These are phyloP conservation scores for Epistrophe grossulariae DNA, from an alignment of 2,888 invertebrate genomes.

Conservation along the genomic window DNA sequence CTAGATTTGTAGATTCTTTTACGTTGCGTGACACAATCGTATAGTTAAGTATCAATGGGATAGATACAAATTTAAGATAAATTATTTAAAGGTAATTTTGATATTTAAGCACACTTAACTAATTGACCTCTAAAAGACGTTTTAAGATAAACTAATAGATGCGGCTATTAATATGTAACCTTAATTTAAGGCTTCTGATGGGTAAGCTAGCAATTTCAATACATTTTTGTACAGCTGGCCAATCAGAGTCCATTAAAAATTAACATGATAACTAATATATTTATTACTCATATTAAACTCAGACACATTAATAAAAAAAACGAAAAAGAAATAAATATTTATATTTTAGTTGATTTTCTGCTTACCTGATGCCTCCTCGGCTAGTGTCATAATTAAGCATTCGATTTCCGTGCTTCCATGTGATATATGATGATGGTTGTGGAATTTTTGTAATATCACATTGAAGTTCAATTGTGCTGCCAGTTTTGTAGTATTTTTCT, in stretches of 20 bases:
- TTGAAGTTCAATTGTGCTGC: slow-evolving; percentile 92
- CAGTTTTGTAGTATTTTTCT: slow-evolving; percentile 93
- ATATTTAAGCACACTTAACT: too few relatives aligned
- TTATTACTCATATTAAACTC: background rate
- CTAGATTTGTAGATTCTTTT: too few relatives aligned
- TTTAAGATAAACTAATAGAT: too few relatives aligned
- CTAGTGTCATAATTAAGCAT: slow-evolving; percentile 92
- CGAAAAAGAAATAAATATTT: background rate
- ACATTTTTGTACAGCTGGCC: background rate
- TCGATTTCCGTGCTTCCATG: slow-evolving; percentile 91
- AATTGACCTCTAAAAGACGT: too few relatives aligned
- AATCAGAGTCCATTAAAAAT: too few relatives aligned
- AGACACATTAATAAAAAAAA: background rate
- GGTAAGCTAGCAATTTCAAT: background rate
- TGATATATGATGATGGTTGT: slow-evolving; percentile 89
- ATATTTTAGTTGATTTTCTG: background rate
- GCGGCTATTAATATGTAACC: too few relatives aligned
- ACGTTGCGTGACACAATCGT: too few relatives aligned
- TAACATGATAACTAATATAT: too few relatives aligned
- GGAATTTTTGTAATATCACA: slow-evolving; percentile 93
- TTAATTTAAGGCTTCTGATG: background rate
- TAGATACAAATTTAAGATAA: too few relatives aligned
- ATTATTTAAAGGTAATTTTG: too few relatives aligned
- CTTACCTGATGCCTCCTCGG: slow-evolving; percentile 92
- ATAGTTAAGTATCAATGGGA: too few relatives aligned